phyloP scores from a whole-genome alignment of 2,797 vertebrate species.

The Mormyrops attenuatus region DNA sequence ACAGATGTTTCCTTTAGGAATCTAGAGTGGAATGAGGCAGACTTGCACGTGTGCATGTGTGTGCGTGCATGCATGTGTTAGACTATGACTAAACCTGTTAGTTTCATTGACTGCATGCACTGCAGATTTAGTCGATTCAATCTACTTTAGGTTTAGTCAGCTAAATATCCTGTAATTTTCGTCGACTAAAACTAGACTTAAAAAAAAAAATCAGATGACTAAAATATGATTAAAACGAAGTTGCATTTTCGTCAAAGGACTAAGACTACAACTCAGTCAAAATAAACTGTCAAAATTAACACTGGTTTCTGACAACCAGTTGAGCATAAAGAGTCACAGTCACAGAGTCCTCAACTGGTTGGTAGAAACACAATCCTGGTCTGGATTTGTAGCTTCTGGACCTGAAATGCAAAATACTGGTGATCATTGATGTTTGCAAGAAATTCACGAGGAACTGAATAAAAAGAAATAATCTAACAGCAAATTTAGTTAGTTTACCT shows the following conservation, averaged over 20 bases:
- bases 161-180: background rate
- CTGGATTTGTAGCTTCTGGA: too few species aligned
- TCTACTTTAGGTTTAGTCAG: background rate
- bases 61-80: background rate
- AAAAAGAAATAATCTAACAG: background rate
- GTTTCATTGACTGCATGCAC: background rate
- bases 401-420: too few species aligned
- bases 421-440: background rate
- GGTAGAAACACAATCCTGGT: too few species aligned
- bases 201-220: background rate
- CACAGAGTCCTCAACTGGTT: too few species aligned
- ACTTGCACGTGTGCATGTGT: background rate
- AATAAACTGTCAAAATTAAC: too few species aligned
- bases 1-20: background rate
- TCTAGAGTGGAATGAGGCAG: background rate
- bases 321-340: too few species aligned
- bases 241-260: background rate
- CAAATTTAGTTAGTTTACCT: background rate
- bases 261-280: background rate
- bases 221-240: background rate
- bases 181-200: background rate
- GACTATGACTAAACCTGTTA: background rate
- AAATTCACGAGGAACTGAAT: background rate
- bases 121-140: background rate
- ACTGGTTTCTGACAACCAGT: too few species aligned